Evolutionary conservation across 2,888 invertebrate genomes (phyloP).

Genomic region (Zootermopsis nevadensis): DNA sequence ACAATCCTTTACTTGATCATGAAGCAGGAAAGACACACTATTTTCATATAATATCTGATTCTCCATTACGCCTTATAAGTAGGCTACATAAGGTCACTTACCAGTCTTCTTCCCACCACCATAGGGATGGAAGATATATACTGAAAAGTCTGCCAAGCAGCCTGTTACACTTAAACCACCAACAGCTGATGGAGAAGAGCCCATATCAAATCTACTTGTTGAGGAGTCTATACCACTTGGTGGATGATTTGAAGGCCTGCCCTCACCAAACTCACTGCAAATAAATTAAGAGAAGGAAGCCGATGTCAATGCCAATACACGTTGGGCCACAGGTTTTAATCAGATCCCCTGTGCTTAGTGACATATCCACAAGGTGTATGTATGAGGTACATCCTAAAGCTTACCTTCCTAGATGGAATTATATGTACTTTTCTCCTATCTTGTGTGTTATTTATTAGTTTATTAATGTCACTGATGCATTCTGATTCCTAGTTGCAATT

Average conservation of each 20-base stretch:
- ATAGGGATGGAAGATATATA: constrained; percentile 98
- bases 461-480: no score
- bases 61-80: background rate
- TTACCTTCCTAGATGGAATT: no score
- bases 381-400: no score
- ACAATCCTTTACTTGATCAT: no score
- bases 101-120: constrained; percentile 89
- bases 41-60: background rate
- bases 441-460: no score
- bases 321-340: no score
- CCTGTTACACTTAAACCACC: constrained; percentile 95
- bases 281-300: background rate
- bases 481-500: no score
- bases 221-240: constrained; percentile 40
- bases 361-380: no score
- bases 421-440: no score
- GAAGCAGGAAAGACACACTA: no score
- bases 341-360: no score
- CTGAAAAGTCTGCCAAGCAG: constrained; percentile 95
- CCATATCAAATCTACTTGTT: constrained; percentile 48
- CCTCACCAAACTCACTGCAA: constrained; percentile 68
- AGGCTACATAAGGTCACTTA: constrained; percentile 32
- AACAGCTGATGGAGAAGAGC: constrained; percentile 73
- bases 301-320: no score
- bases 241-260: constrained; percentile 52